Conservation (phyloP, 1,140 invertebrate genomes). For the Leptopilina clavipes region DNA sequence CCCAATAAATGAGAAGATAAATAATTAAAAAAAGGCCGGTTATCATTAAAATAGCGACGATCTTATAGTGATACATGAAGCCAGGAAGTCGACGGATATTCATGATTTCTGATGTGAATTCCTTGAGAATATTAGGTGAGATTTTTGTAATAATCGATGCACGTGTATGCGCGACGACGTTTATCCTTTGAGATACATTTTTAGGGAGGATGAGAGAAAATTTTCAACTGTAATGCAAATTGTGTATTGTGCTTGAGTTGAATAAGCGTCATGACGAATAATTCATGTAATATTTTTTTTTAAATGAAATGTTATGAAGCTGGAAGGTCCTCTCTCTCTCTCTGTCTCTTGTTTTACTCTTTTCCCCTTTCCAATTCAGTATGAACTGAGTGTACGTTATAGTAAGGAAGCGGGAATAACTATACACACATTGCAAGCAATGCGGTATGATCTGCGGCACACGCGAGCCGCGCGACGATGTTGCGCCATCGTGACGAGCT, state of each 20-base stretch:
- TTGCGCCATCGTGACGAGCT: constrained; percentile 53
- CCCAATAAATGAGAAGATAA: constrained; percentile 76
- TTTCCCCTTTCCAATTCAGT: not conserved
- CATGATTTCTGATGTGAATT: constrained; percentile 48
- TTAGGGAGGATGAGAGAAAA: not conserved
- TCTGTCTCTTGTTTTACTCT: constrained; percentile 1
- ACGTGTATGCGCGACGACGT: not conserved
- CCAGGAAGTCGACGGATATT: constrained; percentile 68
- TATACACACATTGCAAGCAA: constrained; percentile 46
- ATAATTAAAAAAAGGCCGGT: constrained; percentile 57
- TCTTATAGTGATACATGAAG: constrained; percentile 67
- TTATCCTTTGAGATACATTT: not conserved
- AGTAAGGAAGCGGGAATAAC: constrained; percentile 32
- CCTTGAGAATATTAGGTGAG: not conserved
- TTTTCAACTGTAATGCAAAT: not conserved
- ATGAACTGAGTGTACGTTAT: not conserved
- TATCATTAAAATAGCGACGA: constrained; percentile 54
- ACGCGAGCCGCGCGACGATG: constrained; percentile 50
- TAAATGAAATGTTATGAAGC: not conserved
- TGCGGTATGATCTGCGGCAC: constrained; percentile 65
- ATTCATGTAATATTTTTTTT: constrained; percentile 6
- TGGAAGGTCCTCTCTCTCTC: constrained; percentile 2
- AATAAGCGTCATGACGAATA: constrained; percentile 5
- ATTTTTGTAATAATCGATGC: not conserved
- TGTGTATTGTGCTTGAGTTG: not conserved